A percentile compares a stretch with the other conserved stretches of the same genome.
Evolutionary conservation across 2,113 vertebrate species (phyloP).

Genomic region (Ivindomyrus marchei): DNA sequence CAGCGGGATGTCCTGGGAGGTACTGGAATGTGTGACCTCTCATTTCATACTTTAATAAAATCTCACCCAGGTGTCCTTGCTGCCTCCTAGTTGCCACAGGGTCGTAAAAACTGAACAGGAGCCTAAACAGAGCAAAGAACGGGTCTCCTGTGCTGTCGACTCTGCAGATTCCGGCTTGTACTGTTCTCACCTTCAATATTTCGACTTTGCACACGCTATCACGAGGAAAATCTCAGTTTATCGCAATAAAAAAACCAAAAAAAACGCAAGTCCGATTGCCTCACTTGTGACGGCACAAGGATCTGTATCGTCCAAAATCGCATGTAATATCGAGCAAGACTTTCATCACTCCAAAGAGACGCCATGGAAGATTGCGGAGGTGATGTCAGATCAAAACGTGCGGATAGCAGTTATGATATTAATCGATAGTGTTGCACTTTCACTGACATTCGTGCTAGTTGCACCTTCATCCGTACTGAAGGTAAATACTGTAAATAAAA

Average conservation of each 20-base stretch:
- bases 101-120: conserved; percentile 50
- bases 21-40: conserved; percentile 63
- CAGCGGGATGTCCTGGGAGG: conserved; percentile 62
- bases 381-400: neutral
- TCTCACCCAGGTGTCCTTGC: conserved; percentile 69
- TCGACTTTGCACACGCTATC: neutral
- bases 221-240: neutral
- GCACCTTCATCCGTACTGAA: neutral
- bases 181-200: neutral
- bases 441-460: neutral
- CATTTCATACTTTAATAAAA: conserved; percentile 78
- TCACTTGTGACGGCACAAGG: neutral
- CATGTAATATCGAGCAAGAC: neutral
- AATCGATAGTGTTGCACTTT: neutral
- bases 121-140: conserved; percentile 45
- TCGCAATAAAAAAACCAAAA: neutral
- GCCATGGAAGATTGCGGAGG: neutral
- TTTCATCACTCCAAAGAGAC: neutral
- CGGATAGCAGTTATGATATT: neutral
- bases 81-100: conserved; percentile 61
- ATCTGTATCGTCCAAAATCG: neutral
- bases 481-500: neutral
- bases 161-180: neutral
- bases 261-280: neutral
- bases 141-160: conserved; percentile 14